Percentiles rank a stretch among this genome's conserved stretches.
Evolutionary conservation across 2,797 vertebrate species (phyloP).

Genomic region (Myioborus miniatus): DNA sequence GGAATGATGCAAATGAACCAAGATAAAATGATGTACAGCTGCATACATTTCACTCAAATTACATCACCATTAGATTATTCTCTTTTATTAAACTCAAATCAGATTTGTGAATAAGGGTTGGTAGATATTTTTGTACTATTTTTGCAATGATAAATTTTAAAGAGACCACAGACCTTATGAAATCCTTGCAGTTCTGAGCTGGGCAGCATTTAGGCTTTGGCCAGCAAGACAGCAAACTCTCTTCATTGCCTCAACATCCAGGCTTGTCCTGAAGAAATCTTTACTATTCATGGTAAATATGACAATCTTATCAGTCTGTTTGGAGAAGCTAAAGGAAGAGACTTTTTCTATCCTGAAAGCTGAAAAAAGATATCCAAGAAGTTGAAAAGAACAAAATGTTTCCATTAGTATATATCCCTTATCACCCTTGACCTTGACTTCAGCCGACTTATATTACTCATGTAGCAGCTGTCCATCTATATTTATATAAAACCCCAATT

Average conservation of each 20-base stretch:
- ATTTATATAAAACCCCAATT: neutral
- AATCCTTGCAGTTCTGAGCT: neutral
- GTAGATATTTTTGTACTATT: neutral
- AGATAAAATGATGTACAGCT: neutral
- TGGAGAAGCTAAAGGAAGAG: neutral
- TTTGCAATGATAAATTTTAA: neutral
- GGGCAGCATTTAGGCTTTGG: neutral
- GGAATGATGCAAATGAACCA: neutral
- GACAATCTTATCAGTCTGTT: neutral
- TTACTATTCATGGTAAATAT: neutral
- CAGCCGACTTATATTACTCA: neutral
- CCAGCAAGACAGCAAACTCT: neutral
- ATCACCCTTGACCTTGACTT: neutral
- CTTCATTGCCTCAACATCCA: neutral
- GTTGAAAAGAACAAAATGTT: neutral
- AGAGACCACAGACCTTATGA: neutral
- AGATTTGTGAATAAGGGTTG: neutral
- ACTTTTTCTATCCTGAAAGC: neutral
- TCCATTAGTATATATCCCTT: neutral
- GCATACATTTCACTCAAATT: neutral
- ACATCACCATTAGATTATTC: neutral
- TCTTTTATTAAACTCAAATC: neutral
- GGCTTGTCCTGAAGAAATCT: neutral
- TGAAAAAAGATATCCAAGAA: neutral
- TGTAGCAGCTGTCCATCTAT: neutral